Evolutionary conservation across 2,113 vertebrate species (phyloP).

Genomic region (Chitala chitala): DNA sequence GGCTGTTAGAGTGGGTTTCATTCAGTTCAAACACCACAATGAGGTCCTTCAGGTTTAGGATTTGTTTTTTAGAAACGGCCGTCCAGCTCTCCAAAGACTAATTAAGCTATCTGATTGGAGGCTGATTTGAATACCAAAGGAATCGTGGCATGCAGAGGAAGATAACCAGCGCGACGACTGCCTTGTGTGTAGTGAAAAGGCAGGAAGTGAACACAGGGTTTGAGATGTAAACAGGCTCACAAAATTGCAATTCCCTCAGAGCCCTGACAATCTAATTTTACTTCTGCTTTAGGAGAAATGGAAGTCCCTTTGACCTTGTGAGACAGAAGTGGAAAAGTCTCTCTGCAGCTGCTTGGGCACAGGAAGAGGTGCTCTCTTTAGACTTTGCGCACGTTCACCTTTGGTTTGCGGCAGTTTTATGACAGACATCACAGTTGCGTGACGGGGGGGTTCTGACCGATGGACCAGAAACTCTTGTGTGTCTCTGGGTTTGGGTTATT

Average conservation of each 20-base stretch:
- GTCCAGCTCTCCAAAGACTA: slow-evolving; percentile 42
- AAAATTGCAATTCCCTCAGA: slow-evolving; percentile 8
- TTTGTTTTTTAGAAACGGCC: slow-evolving; percentile 25
- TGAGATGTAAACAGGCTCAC: slow-evolving; percentile 37
- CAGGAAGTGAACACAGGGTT: slow-evolving; percentile 39
- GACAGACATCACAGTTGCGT: background rate
- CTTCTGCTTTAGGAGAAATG: slow-evolving; percentile 28
- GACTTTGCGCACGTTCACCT: no score
- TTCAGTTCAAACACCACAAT: slow-evolving; percentile 44
- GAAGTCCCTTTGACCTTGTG: slow-evolving; percentile 57
- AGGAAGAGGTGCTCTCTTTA: background rate
- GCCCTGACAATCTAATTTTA: slow-evolving; percentile 35
- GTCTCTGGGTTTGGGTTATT: background rate
- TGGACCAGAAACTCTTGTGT: background rate
- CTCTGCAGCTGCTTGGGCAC: background rate
- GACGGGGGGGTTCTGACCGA: background rate
- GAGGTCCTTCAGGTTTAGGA: slow-evolving; percentile 41
- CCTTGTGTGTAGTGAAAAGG: slow-evolving; percentile 36
- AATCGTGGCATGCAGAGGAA: slow-evolving; percentile 43
- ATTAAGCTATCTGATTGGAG: slow-evolving; percentile 57
- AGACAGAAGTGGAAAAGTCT: slow-evolving; percentile 41
- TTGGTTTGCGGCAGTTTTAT: background rate
- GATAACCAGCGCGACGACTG: slow-evolving; percentile 7
- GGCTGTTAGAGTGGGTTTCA: slow-evolving; percentile 43
- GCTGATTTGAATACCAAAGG: slow-evolving; percentile 63